Percentiles rank a stretch among this genome's conserved stretches.
These are phyloP conservation scores for Phoxinus dragarum DNA, from an alignment of 2,797 vertebrate genomes.

Conservation along the genomic window DNA sequence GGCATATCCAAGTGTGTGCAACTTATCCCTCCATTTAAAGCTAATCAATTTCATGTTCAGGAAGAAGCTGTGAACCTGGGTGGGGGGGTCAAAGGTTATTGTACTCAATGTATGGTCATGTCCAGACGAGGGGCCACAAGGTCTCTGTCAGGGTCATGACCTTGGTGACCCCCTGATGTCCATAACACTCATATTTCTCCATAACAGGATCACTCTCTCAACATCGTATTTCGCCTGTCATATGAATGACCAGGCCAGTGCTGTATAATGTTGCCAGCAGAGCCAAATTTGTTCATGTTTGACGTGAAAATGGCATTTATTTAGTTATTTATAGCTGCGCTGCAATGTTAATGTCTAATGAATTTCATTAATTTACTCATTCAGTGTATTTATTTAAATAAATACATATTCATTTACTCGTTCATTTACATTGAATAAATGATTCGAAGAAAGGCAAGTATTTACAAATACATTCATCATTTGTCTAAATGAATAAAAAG, in stretches of 20 bases:
- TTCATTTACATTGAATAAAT: neutral
- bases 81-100: conserved; percentile 79
- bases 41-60: conserved; percentile 45
- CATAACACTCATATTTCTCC: conserved; percentile 54
- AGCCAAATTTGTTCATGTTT: neutral
- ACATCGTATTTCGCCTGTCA: conserved; percentile 43
- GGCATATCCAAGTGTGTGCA: neutral
- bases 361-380: neutral
- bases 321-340: neutral
- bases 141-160: conserved; percentile 77
- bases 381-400: neutral
- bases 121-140: conserved; percentile 74
- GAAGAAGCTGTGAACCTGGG: conserved; percentile 76
- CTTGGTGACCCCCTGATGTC: conserved; percentile 70
- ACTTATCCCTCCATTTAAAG: conserved; percentile 21
- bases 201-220: conserved; percentile 30
- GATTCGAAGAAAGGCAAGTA: neutral
- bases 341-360: neutral
- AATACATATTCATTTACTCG: neutral
- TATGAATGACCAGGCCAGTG: conserved; percentile 9
- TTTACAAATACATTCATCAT: neutral
- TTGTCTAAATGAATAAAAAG: neutral
- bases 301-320: neutral
- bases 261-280: conserved; percentile 23
- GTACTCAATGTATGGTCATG: conserved; percentile 72